Base-by-base conservation (phyloP, 2,888 invertebrate species). In the Leptarthrus brevirostris region DNA sequence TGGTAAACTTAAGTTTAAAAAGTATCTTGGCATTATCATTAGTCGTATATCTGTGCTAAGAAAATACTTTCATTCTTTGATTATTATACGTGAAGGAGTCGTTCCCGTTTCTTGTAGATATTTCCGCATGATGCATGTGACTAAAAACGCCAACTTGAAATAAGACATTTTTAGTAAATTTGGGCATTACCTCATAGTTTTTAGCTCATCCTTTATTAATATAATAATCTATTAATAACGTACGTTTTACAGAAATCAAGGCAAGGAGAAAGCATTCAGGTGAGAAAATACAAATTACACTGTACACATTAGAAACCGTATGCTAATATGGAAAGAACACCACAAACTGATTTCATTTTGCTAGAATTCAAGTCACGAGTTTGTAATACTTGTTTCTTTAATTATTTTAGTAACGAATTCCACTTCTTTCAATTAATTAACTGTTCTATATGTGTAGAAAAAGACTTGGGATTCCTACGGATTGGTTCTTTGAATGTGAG, bases 401-500 rank as follows among this genome's bases (percentile, higher is more conserved):
- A 22, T 16, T 54, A 36, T 5, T 24, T 54, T n/a, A n/a, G 8
- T 26, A 54, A 26, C 22, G 8, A 6, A 22, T 26, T 26, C 22
- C 14, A 10, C 24, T 22, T 54, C 22, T n/a, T 22, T 5, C 6
- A 54, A 3, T 54, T 54, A 24, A 54, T 14, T 24, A 52, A 18
- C 2, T 20, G 3, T 52, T 52, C 12, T 22, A 20, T 58, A 22
- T 34, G 5, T 86, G 64, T 87, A 93, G 94, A 95, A 87, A 94
- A 93, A 88, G 96, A 96, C 87, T 89, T 91, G 85, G 92, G 94
- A 79, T 95, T 96, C 86, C 90, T 96, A 78, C 90, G 96, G 82
- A 95, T 96, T 86, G 96, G 96, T 80, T 96, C 95, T 18, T 86
- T 96, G 84, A 96, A 95, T 86, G 95, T 95, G 58, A 90, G 95